Conservation (phyloP, 2,888 invertebrate species). For the Lasioglossum pauxillum region DNA sequence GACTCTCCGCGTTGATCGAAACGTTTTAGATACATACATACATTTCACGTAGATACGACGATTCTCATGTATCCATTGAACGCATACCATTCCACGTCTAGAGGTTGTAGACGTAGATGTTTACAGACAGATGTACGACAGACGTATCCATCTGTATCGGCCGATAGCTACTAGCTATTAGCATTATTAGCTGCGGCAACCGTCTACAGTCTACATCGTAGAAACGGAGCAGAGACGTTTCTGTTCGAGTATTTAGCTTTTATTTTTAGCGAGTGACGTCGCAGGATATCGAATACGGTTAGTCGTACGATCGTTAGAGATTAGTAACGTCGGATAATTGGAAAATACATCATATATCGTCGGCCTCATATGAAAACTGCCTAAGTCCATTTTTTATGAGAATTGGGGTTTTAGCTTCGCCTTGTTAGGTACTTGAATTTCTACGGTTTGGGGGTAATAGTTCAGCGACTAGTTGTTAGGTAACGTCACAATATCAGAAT, state of each 20-base stretch:
- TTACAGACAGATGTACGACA: neutral
- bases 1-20: slow-evolving; percentile 33
- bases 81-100: neutral
- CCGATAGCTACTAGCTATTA: neutral
- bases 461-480: no score
- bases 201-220: neutral
- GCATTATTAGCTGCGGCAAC: neutral
- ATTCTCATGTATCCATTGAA: neutral
- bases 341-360: no score
- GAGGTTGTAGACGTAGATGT: slow-evolving; percentile 1
- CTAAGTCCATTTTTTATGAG: no score
- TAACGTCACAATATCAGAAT: no score
- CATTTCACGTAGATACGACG: neutral
- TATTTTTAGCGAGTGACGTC: neutral
- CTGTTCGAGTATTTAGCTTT: neutral
- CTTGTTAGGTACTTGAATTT: no score
- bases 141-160: neutral
- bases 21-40: neutral
- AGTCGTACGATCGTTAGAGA: neutral
- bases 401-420: no score
- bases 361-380: no score
- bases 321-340: neutral
- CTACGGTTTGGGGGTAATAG: no score
- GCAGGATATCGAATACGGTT: neutral
- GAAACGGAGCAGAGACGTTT: neutral